phyloP scores from a whole-genome alignment of 2,797 vertebrate genomes.

The Cichlasoma orientale region DNA sequence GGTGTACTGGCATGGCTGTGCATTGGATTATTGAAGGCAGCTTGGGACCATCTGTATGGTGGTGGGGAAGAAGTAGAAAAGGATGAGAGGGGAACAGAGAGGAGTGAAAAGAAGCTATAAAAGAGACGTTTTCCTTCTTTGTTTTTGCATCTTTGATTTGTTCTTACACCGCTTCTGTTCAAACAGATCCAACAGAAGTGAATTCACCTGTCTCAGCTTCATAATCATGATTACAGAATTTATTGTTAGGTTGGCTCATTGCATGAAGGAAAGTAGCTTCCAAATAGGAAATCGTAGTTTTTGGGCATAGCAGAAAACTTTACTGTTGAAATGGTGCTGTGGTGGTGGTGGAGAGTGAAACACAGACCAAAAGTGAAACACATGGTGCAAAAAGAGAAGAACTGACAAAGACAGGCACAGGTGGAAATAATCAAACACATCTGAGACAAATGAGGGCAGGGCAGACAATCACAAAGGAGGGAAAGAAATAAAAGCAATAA shows the following conservation, averaged over 20 bases:
- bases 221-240: background rate
- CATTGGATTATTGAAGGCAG: conserved; percentile 82
- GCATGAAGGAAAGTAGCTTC: background rate
- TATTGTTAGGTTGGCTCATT: background rate
- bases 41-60: conserved; percentile 81
- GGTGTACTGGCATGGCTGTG: conserved; percentile 78
- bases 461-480: background rate
- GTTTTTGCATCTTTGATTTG: background rate
- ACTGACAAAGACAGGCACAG: background rate
- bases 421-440: no score
- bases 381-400: background rate
- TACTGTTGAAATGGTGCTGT: background rate
- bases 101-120: background rate
- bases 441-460: background rate
- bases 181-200: background rate
- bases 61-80: conserved; percentile 56
- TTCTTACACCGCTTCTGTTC: background rate
- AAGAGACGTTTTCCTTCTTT: conserved; percentile 14
- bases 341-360: background rate
- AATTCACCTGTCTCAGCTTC: background rate
- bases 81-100: conserved; percentile 33
- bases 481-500: background rate
- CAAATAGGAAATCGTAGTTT: background rate
- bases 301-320: background rate
- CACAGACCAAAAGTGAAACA: background rate